These are phyloP conservation scores for Samia ricini DNA, from an alignment of 1,140 invertebrate species.

Conservation along the genomic window DNA sequence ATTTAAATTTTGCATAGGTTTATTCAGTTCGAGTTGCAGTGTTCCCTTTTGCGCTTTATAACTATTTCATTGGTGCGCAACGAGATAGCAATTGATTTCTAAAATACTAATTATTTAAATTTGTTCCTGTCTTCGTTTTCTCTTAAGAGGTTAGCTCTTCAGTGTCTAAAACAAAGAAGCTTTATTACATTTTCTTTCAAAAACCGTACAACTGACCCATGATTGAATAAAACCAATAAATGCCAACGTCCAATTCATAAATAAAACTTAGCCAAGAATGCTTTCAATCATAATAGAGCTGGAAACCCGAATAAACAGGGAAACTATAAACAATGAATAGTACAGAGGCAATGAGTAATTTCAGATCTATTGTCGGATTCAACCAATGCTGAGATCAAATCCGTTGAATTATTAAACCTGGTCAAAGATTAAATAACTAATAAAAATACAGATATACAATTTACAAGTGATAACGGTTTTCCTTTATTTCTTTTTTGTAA, in stretches of 20 bases:
- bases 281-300: not conserved
- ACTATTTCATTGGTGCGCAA: too few species aligned
- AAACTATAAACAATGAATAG: constrained; percentile 1
- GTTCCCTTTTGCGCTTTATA: too few species aligned
- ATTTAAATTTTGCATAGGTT: too few species aligned
- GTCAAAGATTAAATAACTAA: constrained; percentile 1
- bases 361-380: constrained; percentile 1
- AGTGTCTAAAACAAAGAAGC: too few species aligned
- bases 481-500: too few species aligned
- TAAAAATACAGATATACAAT: not conserved
- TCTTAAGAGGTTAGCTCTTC: too few species aligned
- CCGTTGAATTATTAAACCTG: constrained; percentile 10
- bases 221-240: not conserved
- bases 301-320: not conserved
- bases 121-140: too few species aligned
- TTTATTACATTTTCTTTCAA: too few species aligned
- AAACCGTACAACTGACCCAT: too few species aligned
- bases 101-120: too few species aligned
- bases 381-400: constrained; percentile 7
- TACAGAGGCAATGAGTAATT: not conserved
- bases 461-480: not conserved
- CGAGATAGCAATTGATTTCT: too few species aligned
- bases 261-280: not conserved
- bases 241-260: not conserved
- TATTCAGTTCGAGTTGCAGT: too few species aligned